phyloP scores from a whole-genome alignment of 2,888 invertebrate genomes.

The Catonia carolina region DNA sequence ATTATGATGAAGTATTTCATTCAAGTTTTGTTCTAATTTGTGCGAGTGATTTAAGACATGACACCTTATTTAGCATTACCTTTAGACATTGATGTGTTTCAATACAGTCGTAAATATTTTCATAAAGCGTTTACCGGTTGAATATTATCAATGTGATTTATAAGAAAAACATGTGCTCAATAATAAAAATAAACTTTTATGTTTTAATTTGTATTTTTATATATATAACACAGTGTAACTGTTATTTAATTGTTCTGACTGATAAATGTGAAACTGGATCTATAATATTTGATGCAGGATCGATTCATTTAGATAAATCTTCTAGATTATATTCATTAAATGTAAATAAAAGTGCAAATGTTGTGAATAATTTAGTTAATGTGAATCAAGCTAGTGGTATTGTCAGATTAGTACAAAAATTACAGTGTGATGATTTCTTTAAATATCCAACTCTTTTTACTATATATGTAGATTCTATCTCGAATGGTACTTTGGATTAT shows the following conservation, averaged over 20 bases:
- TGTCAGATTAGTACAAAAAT: constrained; percentile 61
- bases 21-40: no score
- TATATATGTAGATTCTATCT: constrained; percentile 78
- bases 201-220: constrained; percentile 10
- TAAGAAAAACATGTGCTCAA: constrained; percentile 12
- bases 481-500: constrained; percentile 48
- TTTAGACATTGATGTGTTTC: constrained; percentile 5
- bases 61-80: neutral
- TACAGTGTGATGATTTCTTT: constrained; percentile 67
- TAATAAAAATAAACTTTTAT: constrained; percentile 5
- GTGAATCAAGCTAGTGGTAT: constrained; percentile 69
- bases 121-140: neutral
- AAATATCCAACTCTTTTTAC: constrained; percentile 80
- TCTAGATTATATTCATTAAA: constrained; percentile 66
- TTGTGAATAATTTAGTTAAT: constrained; percentile 68
- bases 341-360: constrained; percentile 71
- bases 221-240: constrained; percentile 13
- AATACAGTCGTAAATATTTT: constrained; percentile 8
- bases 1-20: no score
- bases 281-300: constrained; percentile 33
- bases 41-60: neutral
- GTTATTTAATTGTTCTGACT: constrained; percentile 26
- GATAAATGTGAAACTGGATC: constrained; percentile 32
- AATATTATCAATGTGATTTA: neutral
- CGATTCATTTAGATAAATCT: neutral